Base-by-base conservation (phyloP, 2,888 invertebrate species). In the Scaptomyza cyrtandrae region DNA sequence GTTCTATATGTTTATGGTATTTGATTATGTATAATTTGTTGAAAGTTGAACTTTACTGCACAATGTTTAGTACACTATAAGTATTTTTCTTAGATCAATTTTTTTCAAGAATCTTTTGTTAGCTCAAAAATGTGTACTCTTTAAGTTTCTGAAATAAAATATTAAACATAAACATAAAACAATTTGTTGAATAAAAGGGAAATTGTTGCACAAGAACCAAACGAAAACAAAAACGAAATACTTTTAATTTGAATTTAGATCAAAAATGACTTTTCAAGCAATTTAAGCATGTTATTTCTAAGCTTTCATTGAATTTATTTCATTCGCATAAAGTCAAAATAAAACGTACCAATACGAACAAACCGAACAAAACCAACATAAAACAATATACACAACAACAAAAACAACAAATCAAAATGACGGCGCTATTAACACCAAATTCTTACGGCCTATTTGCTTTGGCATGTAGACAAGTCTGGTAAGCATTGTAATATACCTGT, bases 381-480 rank as follows among this genome's bases (percentile, higher is more conserved):
- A 57, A 24, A 37, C 13, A 13, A 9, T 56, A 48, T 55, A 65
- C n/a, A n/a, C n/a, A n/a, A n/a, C 58, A 69, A 58, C 24, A 39
- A 64, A 74, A 45, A 61, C 33, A 75, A 54, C 31, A 54, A 61
- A 33, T 53, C 41, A 57, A 62, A 53, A 53, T 39, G 53, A 24
- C 45, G 11, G 3, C 6, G 27, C 31, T 24, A 57, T 58, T 19
- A 33, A 48, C 35, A 24, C 14, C 24, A 39, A 24, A 33, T 16
- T 29, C 24, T n/a, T 16, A 27, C 45, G 31, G 60, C 19, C 44
- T 48, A 75, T 76, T 63, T 65, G 61, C 1, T 6, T 33, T 49
- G 56, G 56, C 56, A 54, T 75, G 62, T 66, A 62, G 66, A 63
- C 74, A 71, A 54, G 71, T 16, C 48, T 48, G 65, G 45, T 33